These are phyloP conservation scores for Triplophysa siluroides DNA, from an alignment of 2,113 vertebrate genomes.

Conservation along the genomic window DNA sequence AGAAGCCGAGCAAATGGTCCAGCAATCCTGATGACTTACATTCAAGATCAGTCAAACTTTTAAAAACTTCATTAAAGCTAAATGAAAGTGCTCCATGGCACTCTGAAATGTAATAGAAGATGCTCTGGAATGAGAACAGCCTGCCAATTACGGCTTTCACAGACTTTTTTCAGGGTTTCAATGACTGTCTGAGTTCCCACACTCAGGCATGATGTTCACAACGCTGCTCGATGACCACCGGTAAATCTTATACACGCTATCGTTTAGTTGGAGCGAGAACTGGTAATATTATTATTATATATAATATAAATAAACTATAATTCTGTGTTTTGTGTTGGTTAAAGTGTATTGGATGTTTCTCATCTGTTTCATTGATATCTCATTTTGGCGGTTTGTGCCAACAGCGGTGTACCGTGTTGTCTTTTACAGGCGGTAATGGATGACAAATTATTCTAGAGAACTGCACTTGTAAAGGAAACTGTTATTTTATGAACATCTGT, in stretches of 20 bases:
- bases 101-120: conserved; percentile 74
- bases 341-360: conserved; percentile 9
- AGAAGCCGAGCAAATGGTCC: conserved; percentile 54
- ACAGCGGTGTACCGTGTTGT: neutral
- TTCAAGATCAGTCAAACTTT: conserved; percentile 71
- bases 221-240: conserved; percentile 67
- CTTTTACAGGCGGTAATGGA: conserved; percentile 18
- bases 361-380: conserved; percentile 21
- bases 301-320: conserved; percentile 13
- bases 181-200: conserved; percentile 69
- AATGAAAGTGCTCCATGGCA: conserved; percentile 73
- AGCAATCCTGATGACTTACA: conserved; percentile 57
- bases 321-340: conserved; percentile 28
- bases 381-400: conserved; percentile 21
- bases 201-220: conserved; percentile 70
- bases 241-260: conserved; percentile 53
- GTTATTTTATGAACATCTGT: conserved; percentile 8
- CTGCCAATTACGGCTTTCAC: conserved; percentile 74
- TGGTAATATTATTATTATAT: conserved; percentile 24
- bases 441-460: conserved; percentile 14
- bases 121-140: conserved; percentile 70
- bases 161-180: conserved; percentile 69
- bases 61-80: conserved; percentile 80
- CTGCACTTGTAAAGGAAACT: neutral
- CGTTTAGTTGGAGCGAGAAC: neutral